phyloP scores from a whole-genome alignment of 2,113 vertebrate genomes.

The Leiothrix lutea region DNA sequence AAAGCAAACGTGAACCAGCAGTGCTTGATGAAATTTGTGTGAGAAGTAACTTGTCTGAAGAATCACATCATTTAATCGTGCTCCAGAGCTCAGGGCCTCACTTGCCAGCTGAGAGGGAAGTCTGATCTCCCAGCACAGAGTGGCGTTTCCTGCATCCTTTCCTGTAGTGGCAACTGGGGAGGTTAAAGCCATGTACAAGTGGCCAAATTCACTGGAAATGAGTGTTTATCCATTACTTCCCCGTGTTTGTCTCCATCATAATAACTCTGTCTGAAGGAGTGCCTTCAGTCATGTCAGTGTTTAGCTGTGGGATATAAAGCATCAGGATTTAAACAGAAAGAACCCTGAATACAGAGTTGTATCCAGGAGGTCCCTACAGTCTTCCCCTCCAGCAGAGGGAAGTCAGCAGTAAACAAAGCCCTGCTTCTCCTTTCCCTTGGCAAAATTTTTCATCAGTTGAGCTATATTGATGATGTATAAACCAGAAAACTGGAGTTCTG shows the following conservation, averaged over 20 bases:
- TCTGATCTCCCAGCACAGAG: not conserved
- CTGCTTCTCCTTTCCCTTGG: not conserved
- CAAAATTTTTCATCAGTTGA: not conserved
- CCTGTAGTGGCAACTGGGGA: not conserved
- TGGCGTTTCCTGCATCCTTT: not conserved
- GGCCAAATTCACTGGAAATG: not conserved
- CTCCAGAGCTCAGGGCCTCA: not conserved
- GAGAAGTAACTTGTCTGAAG: not conserved
- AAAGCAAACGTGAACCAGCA: not conserved
- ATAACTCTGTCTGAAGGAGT: not conserved
- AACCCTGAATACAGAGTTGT: not conserved
- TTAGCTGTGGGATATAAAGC: not conserved
- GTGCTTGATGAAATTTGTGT: not conserved
- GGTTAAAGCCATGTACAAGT: not conserved
- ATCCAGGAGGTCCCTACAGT: not conserved
- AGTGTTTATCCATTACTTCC: constrained; percentile 25
- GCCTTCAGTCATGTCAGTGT: not conserved
- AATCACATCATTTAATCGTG: not conserved
- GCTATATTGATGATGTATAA: not conserved
- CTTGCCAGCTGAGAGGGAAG: not conserved
- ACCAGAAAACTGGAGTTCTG: not conserved
- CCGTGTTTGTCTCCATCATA: not conserved
- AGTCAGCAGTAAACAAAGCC: not conserved
- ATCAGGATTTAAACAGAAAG: not conserved
- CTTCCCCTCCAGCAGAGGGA: not conserved